Base-by-base conservation (phyloP, 2,797 vertebrate species). In the Gallirallus australis region DNA sequence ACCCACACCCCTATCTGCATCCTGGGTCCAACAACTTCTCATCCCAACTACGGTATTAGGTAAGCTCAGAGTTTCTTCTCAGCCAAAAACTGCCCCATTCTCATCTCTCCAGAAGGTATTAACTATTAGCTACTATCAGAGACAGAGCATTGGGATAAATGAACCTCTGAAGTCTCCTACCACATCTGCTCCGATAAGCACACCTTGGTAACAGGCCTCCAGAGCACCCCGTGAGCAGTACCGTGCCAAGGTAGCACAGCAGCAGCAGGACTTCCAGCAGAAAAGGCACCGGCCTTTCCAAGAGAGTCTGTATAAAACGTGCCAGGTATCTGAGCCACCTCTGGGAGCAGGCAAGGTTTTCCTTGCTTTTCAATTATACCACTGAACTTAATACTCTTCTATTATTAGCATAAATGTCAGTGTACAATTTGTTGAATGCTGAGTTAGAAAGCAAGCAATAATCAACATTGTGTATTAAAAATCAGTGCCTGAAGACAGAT, bases 211-310 rank as follows among this genome's bases (percentile, higher is more conserved):
- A 28, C 35, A 75, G 53, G 37, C 16, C 31, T 48, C 66, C 40
- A 40, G 35, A 54, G 54, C 24, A 31, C 0, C 24, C 0, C 59
- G 23, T 30, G 30, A 89, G 52, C 12, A 47, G 59, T 28, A 60
- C 14, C 1, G 0, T 8, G 12, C 12, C 68, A 72, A n/a, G 8
- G 15, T 1, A 73, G 21, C 8, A 42, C 21, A 66, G 59, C 12
- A 1, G 11, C 23, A 10, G 15, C 53, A 40, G 4, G 50, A 50
- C 33, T 27, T 33, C 18, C 2, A 0, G 87, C 25, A 84, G 42
- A 45, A 60, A 60, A 63, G 19, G 6, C n/a, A 52, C 12, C 15
- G 14, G 33, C 30, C 35, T 56, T 15, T 24, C n/a, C 37, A 66
- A 64, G 19, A 70, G 11, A 15, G 9, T 25, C n/a, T 71, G 7